phyloP scores from a whole-genome alignment of 2,113 vertebrate genomes.

The Apodemus sylvaticus region DNA sequence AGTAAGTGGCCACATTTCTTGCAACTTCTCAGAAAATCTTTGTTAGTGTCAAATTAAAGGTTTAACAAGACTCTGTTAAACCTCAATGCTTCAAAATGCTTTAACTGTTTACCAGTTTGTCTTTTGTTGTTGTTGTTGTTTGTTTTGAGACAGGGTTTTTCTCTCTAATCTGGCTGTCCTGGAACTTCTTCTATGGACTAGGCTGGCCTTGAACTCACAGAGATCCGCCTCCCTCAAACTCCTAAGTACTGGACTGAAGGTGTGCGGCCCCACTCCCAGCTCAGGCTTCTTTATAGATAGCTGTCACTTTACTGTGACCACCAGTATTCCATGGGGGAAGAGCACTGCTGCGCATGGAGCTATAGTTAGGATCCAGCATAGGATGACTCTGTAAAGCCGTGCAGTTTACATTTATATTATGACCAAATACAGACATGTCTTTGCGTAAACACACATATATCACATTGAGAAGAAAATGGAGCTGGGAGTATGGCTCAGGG shows the following conservation, averaged over 20 bases:
- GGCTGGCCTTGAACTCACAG: background rate
- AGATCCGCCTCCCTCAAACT: background rate
- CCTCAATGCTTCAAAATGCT: conserved; percentile 8
- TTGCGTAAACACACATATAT: background rate
- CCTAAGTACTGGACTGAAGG: background rate
- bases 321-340: background rate
- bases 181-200: background rate
- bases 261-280: too few relatives aligned
- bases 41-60: conserved; percentile 28
- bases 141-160: background rate
- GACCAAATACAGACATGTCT: background rate
- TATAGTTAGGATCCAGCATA: background rate
- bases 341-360: background rate
- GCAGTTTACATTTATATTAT: background rate
- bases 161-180: background rate
- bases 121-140: background rate
- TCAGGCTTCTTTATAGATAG: background rate
- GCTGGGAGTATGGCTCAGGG: background rate
- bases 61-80: conserved; percentile 33
- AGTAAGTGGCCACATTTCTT: conserved; percentile 22
- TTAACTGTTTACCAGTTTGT: conserved; percentile 48
- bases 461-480: background rate
- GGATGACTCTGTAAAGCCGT: background rate
- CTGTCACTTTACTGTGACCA: background rate
- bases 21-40: conserved; percentile 40